Percentiles rank a stretch among this genome's conserved stretches.
Evolutionary conservation across 2,888 invertebrate species (phyloP).

Genomic region (Pyrochroa serraticornis): DNA sequence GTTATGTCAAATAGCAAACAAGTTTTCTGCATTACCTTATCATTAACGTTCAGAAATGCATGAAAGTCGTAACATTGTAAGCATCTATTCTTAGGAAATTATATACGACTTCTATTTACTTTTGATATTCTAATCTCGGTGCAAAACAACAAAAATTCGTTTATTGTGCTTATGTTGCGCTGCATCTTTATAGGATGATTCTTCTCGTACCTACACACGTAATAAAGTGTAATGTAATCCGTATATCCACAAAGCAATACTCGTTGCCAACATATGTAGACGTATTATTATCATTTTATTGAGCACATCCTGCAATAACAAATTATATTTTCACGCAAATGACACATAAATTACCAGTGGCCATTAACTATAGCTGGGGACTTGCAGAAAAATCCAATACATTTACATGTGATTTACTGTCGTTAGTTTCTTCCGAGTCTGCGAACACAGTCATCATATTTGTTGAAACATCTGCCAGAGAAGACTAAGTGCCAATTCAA

Average conservation of each 20-base stretch:
- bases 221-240: conserved; percentile 23
- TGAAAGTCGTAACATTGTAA: conserved; percentile 21
- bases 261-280: conserved; percentile 30
- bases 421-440: no score
- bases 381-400: no score
- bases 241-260: conserved; percentile 26
- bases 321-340: conserved; percentile 25
- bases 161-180: conserved; percentile 18
- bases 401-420: no score
- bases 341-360: conserved; percentile 18
- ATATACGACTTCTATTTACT: conserved; percentile 23
- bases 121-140: conserved; percentile 26
- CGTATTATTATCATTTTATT: conserved; percentile 33
- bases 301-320: conserved; percentile 30
- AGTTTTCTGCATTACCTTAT: conserved; percentile 30
- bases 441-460: no score
- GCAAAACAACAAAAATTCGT: conserved; percentile 23
- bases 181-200: conserved; percentile 8
- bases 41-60: conserved; percentile 14
- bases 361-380: no score
- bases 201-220: conserved; percentile 10
- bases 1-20: conserved; percentile 6
- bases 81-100: conserved; percentile 11
- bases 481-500: no score
- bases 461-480: no score